Evolutionary conservation across 2,888 invertebrate species (phyloP), one percentile per base, ranked within the genome.

Genomic region (Drosophila nigritarsus): DNA sequence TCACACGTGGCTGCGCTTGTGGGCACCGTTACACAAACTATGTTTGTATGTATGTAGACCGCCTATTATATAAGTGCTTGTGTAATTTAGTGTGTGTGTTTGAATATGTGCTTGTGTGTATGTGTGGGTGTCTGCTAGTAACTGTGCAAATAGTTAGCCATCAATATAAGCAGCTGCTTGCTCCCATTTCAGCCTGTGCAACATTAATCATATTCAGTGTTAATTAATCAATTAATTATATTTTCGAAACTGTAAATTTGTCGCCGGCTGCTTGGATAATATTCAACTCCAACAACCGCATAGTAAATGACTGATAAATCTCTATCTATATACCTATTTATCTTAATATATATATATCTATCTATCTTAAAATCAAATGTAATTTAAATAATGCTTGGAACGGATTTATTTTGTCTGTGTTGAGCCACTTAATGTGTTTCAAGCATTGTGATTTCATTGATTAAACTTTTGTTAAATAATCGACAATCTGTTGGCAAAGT

Each of bases 201-300:
- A 70, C 82, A 87, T 87, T 86, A 88, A 87, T 87, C 90, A 90
- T 80, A 70, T 83, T 73, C 78, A 65, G 63, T 66, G 86, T 82
- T 88, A 88, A 87, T 89, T 88, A 88, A 86, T 67, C 80, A 90
- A 87, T 88, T 83, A 90, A 90, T 90, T 82, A 86, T 76, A 78
- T 74, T 80, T 80, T 77, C 73, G 76, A 82, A 79, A 78, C 74
- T 89, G 77, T 74, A 89, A 85, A 85, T 89, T 88, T 85, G 88
- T 76, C 73, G 76, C 75, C 51, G 32, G 49, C 68, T 72, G 65
- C 70, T 62, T 34, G 34, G 53, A 49, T 51, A 60, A 40, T 30
- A 42, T n/a, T 34, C 38, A 55, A 49, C 32, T 15, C 24, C 45
- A 13, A 24, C 29, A 54, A 15, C 67, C 36, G 62, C 69, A 71